Evolutionary conservation across 2,113 vertebrate species (phyloP), one percentile per base, ranked within the genome.

Genomic region (Athene cunicularia): DNA sequence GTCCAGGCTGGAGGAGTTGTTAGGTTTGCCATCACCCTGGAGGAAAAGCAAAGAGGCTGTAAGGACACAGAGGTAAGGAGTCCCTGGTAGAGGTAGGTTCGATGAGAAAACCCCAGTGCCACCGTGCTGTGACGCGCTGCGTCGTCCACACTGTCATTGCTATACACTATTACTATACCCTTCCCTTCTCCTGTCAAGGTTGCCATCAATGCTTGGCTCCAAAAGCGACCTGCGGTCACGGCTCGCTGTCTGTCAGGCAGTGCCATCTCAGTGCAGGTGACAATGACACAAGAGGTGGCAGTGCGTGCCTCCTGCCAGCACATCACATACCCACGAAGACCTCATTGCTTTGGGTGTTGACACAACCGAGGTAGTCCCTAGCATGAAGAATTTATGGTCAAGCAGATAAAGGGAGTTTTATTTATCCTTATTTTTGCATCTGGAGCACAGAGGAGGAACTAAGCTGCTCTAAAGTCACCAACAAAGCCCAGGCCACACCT

Each of bases 1-100:
- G 94, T 97, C 97, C 97, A 95, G 82, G 30, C 22, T 26, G 66
- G 67, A 83, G 91, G 55, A 49, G 76, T 60, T 2, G 90, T 91
- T 12, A 86, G 20, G 77, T 91, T 97, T 2, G 68, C 97, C 97
- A 97, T 98, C 4, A 9, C 91, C 81, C 93, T 98, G 39, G 2
- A 5, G 30, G 16, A 27, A 30, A 53, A 75, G 58, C 75, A 90
- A 70, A 71, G 86, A 45, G 37, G 67, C 11, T 22, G n/a, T 88
- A 28, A 96, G 71, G 50, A 77, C 37, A 14, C 0, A 2, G 33
- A 37, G 33, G 22, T 10, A 37, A 62, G 14, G 43, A 37, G 14
- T 41, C 15, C 33, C 59, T 64, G 28, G 41, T 33, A 24, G 27
- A 70, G 56, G 14, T 22, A 47, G 14, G 7, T 45, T 50, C 35